These are phyloP conservation scores for Paracentrotus lividus DNA, from an alignment of 53 echinoderm and acorn worm species.

Conservation along the genomic window DNA sequence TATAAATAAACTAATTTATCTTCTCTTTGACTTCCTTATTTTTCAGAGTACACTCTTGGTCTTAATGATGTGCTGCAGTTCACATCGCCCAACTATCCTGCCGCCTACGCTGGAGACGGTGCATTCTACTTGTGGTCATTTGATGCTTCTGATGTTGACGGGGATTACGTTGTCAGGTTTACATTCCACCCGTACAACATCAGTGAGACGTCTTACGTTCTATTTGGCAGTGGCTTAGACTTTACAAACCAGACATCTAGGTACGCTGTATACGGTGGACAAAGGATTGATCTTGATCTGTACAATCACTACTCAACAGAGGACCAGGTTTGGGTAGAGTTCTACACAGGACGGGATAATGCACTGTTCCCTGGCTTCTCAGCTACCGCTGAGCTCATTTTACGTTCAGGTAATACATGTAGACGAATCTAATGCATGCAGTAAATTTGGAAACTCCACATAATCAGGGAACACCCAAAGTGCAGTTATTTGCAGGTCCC, in stretches of 20 bases:
- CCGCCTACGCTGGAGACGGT: not conserved
- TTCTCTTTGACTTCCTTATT: not conserved
- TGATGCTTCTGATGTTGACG: constrained; percentile 8
- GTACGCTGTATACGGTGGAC: not conserved
- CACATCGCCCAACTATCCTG: constrained; percentile 35
- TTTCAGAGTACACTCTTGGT: not conserved
- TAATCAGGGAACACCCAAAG: too few species aligned
- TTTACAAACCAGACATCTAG: constrained; percentile 10
- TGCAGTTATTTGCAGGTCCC: too few species aligned
- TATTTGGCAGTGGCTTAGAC: constrained; percentile 51
- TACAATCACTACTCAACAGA: constrained; percentile 26
- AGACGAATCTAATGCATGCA: too few species aligned
- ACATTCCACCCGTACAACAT: constrained; percentile 51
- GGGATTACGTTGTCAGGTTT: constrained; percentile 51
- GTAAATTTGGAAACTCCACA: too few species aligned
- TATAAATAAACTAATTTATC: not conserved
- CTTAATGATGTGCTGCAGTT: not conserved
- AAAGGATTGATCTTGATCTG: not conserved
- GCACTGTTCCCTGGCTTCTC: not conserved
- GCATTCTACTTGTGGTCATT: constrained; percentile 27
- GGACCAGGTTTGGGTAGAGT: constrained; percentile 25
- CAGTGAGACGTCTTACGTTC: not conserved
- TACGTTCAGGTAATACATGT: constrained; percentile 33
- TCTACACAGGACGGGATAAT: not conserved
- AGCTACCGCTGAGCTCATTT: constrained; percentile 2